These are phyloP conservation scores for Globia sparganii DNA, from an alignment of 2,888 invertebrate species.

Conservation along the genomic window DNA sequence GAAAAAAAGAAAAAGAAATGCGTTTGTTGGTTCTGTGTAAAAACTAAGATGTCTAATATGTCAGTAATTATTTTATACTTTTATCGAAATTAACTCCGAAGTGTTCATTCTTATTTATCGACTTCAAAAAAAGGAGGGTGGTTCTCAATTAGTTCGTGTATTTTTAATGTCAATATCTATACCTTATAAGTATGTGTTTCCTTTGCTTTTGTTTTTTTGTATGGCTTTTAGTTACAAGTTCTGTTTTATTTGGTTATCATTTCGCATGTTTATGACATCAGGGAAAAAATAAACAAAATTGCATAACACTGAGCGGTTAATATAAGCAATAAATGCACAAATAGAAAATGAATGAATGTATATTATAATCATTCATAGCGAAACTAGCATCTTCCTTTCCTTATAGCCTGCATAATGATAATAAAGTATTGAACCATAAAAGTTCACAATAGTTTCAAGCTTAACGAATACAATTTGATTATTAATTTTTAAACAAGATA, in stretches of 20 bases:
- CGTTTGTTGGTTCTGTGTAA: too few relatives aligned
- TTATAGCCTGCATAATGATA: too few relatives aligned
- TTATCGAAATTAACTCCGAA: background rate
- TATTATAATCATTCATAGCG: background rate
- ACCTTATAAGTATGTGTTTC: background rate
- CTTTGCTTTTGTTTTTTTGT: background rate
- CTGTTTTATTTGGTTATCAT: background rate
- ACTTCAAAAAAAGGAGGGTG: too few relatives aligned
- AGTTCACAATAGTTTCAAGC: too few relatives aligned
- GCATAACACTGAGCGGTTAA: background rate
- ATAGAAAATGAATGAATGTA: background rate
- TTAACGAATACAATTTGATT: too few relatives aligned
- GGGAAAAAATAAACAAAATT: background rate
- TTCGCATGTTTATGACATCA: background rate
- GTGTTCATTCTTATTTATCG: background rate
- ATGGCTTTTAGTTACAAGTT: background rate
- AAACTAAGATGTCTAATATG: too few relatives aligned
- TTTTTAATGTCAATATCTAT: background rate
- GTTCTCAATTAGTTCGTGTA: too few relatives aligned
- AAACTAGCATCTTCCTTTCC: background rate
- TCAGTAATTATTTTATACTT: background rate
- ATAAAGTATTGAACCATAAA: too few relatives aligned
- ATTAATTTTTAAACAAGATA: too few relatives aligned
- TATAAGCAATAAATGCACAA: background rate
- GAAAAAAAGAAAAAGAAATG: background rate